Conservation (phyloP, 2,888 invertebrate species). For the Drosophila lutescens region DNA sequence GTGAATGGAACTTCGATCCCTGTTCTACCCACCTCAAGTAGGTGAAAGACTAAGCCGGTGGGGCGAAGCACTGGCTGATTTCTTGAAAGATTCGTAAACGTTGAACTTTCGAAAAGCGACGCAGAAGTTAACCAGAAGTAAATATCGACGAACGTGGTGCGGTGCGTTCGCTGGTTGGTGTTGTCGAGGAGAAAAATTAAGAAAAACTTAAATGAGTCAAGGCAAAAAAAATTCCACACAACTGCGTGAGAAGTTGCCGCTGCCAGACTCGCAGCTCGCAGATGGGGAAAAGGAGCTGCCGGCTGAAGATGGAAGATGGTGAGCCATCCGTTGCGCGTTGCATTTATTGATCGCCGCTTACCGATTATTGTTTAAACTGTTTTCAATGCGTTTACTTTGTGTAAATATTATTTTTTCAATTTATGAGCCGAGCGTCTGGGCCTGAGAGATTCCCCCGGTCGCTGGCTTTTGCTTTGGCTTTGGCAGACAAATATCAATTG, state of each 20-base stretch:
- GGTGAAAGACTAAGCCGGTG: slow-evolving; percentile 64
- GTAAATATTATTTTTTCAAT: slow-evolving; percentile 81
- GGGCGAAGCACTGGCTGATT: slow-evolving; percentile 59
- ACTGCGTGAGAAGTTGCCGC: slow-evolving; percentile 75
- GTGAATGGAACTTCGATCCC: not conserved
- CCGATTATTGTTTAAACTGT: slow-evolving; percentile 82
- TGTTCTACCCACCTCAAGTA: slow-evolving; percentile 44
- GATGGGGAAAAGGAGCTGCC: slow-evolving; percentile 20
- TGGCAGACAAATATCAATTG: slow-evolving; percentile 73
- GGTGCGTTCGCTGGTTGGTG: slow-evolving; percentile 43
- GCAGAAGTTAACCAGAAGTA: slow-evolving; percentile 73
- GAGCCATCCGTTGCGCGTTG: slow-evolving; percentile 46
- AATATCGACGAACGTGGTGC: slow-evolving; percentile 71
- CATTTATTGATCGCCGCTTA: slow-evolving; percentile 75
- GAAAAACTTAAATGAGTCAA: slow-evolving; percentile 78
- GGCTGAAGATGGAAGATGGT: slow-evolving; percentile 11
- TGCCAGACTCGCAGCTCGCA: slow-evolving; percentile 14
- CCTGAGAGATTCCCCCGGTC: slow-evolving; percentile 34
- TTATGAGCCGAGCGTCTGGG: slow-evolving; percentile 62
- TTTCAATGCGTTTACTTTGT: slow-evolving; percentile 80
- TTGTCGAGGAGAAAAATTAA: slow-evolving; percentile 65
- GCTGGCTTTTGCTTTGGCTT: slow-evolving; percentile 41
- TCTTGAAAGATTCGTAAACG: slow-evolving; percentile 77
- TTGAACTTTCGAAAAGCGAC: slow-evolving; percentile 72
- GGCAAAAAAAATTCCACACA: slow-evolving; percentile 70